Base-by-base conservation (phyloP, 2,113 vertebrate species). In the Okapia johnstoni region DNA sequence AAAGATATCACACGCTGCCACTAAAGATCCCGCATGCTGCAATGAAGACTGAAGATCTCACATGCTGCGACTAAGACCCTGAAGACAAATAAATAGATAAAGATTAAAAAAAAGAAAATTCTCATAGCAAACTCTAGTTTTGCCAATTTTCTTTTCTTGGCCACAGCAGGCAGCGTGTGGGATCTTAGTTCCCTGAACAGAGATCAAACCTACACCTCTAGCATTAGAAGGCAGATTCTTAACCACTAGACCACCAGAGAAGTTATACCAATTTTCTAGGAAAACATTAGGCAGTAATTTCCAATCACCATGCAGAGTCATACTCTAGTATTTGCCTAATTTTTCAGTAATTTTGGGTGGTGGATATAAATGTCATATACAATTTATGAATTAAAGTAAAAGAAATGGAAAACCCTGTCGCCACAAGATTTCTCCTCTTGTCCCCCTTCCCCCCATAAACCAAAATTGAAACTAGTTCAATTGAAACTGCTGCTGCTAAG, bases 381-480 rank as follows among this genome's bases (percentile, higher is more conserved):
- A 84, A 7, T 60, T 79, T n/a, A 70, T 43, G 12, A 60, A 91
- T 77, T 84, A 52, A 91, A 55, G 28, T 48, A 48, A 28, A 21
- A 23, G 66, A 50, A 57, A 23, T 25, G 15, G 23, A 57, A 54
- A 61, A 94, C 60, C 46, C 25, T 85, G 36, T n/a, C 55, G 50
- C 6, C 21, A 40, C 12, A 61, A 36, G 15, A 94, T 7, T 40
- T 8, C 17, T 40, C n/a, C 15, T 14, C 3, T 2, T 33, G 16
- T 7, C 12, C 0, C 33, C 26, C 17, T 25, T 26, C n/a, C 55
- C 26, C 1, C 0, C 3, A 14, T 8, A 9, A 61, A 76, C 16
- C 58, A 81, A 50, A 79, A 48, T 16, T 30, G 6, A 73, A 61
- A n/a, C 25, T 26, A 17, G 26, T 23, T 70, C 19, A 85, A 28